Percentiles rank a stretch among this genome's conserved stretches.
Evolutionary conservation across 2,888 invertebrate species (phyloP).

Genomic region (Agrochola macilenta): DNA sequence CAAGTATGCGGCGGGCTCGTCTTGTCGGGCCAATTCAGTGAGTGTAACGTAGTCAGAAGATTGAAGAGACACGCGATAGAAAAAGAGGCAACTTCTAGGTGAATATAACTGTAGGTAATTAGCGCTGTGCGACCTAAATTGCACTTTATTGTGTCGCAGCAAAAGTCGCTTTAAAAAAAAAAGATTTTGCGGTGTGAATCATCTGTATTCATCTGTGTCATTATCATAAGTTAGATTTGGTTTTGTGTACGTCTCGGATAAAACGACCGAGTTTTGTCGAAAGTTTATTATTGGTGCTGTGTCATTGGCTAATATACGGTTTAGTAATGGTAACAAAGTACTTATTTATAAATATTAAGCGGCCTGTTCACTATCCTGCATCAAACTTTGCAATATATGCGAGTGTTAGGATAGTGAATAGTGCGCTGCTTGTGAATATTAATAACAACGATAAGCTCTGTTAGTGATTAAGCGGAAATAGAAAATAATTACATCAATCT

Average conservation of each 20-base stretch:
- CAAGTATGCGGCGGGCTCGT: too few relatives aligned
- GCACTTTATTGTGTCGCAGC: too few relatives aligned
- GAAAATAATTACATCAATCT: conserved; percentile 48
- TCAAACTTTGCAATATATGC: background rate
- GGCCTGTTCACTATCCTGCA: conserved; percentile 7
- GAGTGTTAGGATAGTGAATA: conserved; percentile 17
- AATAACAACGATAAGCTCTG: conserved; percentile 46
- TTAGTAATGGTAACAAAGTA: conserved; percentile 63
- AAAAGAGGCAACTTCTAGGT: too few relatives aligned
- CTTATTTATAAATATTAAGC: conserved; percentile 45
- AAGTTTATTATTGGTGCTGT: conserved; percentile 24
- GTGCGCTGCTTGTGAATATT: conserved; percentile 27
- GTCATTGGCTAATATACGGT: conserved; percentile 41
- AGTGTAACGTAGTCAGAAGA: too few relatives aligned
- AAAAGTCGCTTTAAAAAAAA: too few relatives aligned
- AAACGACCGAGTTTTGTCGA: conserved; percentile 29
- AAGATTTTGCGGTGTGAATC: too few relatives aligned
- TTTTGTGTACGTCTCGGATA: conserved; percentile 51
- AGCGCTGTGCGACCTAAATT: too few relatives aligned
- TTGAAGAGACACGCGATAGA: too few relatives aligned
- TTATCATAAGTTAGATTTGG: conserved; percentile 69
- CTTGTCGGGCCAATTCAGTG: too few relatives aligned
- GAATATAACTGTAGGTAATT: too few relatives aligned
- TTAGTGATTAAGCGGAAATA: conserved; percentile 47
- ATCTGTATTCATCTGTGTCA: too few relatives aligned